Base-by-base conservation (phyloP, 2,113 vertebrate species). In the Nibea albiflora region DNA sequence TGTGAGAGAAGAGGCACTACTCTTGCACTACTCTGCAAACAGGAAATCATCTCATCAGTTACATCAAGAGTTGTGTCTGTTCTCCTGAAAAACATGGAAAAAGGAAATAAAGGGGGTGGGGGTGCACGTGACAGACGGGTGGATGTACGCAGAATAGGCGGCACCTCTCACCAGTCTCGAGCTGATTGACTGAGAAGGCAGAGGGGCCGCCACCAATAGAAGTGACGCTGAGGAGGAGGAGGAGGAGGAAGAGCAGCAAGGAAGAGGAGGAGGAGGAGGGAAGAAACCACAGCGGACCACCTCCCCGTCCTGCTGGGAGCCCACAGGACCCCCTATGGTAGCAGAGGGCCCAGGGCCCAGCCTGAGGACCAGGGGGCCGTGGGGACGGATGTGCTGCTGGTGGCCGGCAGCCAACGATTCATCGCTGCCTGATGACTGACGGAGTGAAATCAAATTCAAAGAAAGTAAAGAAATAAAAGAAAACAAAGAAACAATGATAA, bases 141-240 rank as follows among this genome's bases (percentile, higher is more conserved):
- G 67, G 71, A 81, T 22, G 71, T 60, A 78, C 22, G 73, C 70
- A 84, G 81, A 89, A 73, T 70, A 90, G 93, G 87, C 89, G 86
- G 89, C 80, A 88, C 92, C 94, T 92, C 94, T 95, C 93, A 95
- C 95, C 95, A 93, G 92, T 94, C 93, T 95, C 90, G 90, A 94
- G 93, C 90, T 89, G 93, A 91, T 92, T 89, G 90, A 86, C 92
- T 88, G 89, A 92, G 91, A 92, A 85, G 87, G 92, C 90, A 94
- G 93, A 91, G 93, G 92, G 88, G 94, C 92, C 78, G 89, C 90
- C 82, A 92, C 92, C 89, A 92, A 88, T 46, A 91, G 90, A 78
- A 90, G 90, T 76, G 90, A 88, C 44, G 88, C 79, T 77, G 88
- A 84, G 89, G 88, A 89, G 92, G 88, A 93, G 81, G 88, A 84